Percentiles rank a stretch among this genome's conserved stretches.
These are phyloP conservation scores for Progne subis DNA, from an alignment of 2,113 vertebrate species.

Conservation along the genomic window DNA sequence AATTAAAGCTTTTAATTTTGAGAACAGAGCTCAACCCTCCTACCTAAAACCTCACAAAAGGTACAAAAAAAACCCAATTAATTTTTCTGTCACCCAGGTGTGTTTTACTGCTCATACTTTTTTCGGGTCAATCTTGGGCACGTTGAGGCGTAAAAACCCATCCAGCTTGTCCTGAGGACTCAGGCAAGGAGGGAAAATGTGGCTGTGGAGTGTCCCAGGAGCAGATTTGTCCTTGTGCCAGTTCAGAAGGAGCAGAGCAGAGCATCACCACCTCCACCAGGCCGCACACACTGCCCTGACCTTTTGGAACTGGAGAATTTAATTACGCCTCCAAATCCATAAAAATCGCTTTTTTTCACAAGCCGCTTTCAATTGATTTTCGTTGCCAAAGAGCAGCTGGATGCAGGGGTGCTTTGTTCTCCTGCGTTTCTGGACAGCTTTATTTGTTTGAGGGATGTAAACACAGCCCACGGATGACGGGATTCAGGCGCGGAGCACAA, in stretches of 20 bases:
- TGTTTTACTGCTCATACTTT: background rate
- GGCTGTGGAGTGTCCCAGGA: background rate
- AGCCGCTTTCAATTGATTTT: background rate
- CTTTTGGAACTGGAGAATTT: background rate
- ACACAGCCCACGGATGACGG: background rate
- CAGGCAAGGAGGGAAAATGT: background rate
- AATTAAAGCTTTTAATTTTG: background rate
- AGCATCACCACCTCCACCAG: fast-evolving
- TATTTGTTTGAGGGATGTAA: background rate
- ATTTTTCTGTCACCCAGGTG: background rate
- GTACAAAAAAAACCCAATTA: background rate
- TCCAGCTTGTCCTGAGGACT: background rate
- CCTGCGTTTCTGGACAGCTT: background rate
- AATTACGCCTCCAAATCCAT: background rate
- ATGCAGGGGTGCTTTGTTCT: background rate
- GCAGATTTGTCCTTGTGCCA: background rate
- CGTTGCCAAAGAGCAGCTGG: background rate
- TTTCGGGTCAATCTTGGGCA: background rate
- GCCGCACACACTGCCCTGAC: fast-evolving
- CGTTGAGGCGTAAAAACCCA: fast-evolving
- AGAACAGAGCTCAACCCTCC: background rate
- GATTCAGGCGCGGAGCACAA: background rate
- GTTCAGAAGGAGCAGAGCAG: background rate
- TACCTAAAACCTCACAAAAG: background rate
- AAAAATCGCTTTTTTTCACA: background rate